Evolutionary conservation across 2,888 invertebrate species (phyloP).

Genomic region (Orthosia gracilis): DNA sequence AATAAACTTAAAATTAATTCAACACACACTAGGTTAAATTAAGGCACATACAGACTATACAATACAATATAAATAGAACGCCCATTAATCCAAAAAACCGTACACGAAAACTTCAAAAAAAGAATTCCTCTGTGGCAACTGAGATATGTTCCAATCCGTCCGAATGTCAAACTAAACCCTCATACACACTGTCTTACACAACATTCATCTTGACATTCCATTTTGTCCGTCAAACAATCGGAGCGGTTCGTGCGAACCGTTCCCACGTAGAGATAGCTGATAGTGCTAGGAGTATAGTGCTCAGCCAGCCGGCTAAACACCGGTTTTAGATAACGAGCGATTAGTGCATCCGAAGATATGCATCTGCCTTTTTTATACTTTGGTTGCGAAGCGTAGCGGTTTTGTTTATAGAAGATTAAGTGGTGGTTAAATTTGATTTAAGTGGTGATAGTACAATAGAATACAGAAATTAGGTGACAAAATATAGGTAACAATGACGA

Average conservation of each 20-base stretch:
- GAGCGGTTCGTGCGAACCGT: slow-evolving; percentile 82
- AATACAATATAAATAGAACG: slow-evolving; percentile 75
- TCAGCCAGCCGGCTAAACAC: slow-evolving; percentile 81
- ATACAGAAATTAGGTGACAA: no score
- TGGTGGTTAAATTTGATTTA: slow-evolving; percentile 8
- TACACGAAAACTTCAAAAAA: slow-evolving; percentile 75
- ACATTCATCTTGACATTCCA: slow-evolving; percentile 90
- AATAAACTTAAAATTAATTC: not conserved
- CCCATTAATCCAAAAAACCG: slow-evolving; percentile 69
- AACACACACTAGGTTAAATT: not conserved
- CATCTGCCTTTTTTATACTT: slow-evolving; percentile 59
- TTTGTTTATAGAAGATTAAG: slow-evolving; percentile 23
- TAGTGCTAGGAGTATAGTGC: slow-evolving; percentile 71
- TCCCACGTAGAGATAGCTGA: slow-evolving; percentile 81
- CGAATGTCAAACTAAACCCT: slow-evolving; percentile 81
- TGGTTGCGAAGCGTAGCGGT: slow-evolving; percentile 6
- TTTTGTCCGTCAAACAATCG: slow-evolving; percentile 86
- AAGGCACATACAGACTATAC: not conserved
- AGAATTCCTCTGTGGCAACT: not conserved
- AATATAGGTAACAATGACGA: no score
- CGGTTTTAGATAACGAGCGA: slow-evolving; percentile 77
- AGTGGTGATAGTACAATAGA: not conserved
- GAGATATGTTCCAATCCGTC: slow-evolving; percentile 76
- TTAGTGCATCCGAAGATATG: slow-evolving; percentile 70
- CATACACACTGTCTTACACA: slow-evolving; percentile 79